Percentiles rank a stretch among this genome's conserved stretches.
phyloP scores from a whole-genome alignment of 1,140 invertebrate species.

The Bombus vancouverensis region DNA sequence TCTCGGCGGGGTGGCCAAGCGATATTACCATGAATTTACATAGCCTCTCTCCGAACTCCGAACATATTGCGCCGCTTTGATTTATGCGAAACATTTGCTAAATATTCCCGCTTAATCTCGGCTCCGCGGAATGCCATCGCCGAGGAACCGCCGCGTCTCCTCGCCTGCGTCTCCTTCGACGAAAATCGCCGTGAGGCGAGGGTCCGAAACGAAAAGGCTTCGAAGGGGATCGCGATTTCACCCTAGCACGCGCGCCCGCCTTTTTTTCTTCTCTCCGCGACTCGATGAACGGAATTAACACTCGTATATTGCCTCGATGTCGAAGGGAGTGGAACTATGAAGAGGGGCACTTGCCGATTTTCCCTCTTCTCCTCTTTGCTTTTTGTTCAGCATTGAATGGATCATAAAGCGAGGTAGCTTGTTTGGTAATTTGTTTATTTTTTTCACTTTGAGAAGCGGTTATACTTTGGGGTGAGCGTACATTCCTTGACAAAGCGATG shows the following conservation, averaged over 20 bases:
- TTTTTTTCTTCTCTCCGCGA: neutral
- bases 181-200: neutral
- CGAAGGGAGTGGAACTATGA: neutral
- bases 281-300: conserved; percentile 40
- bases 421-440: neutral
- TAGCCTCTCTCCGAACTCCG: conserved; percentile 75
- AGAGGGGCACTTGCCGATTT: neutral
- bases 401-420: neutral
- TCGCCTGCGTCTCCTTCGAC: conserved; percentile 20
- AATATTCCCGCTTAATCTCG: conserved; percentile 81
- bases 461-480: neutral
- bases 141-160: conserved; percentile 29
- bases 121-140: conserved; percentile 69
- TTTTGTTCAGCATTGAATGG: conserved; percentile 8
- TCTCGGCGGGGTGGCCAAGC: conserved; percentile 72
- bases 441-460: neutral
- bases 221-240: conserved; percentile 22
- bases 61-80: conserved; percentile 81
- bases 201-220: neutral
- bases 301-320: conserved; percentile 21
- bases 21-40: conserved; percentile 82
- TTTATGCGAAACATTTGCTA: conserved; percentile 82
- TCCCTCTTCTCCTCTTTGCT: neutral
- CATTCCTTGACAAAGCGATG: neutral
- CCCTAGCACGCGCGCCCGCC: conserved; percentile 4